Evolutionary conservation across 2,797 vertebrate species (phyloP).

Genomic region (Tangara arthus): DNA sequence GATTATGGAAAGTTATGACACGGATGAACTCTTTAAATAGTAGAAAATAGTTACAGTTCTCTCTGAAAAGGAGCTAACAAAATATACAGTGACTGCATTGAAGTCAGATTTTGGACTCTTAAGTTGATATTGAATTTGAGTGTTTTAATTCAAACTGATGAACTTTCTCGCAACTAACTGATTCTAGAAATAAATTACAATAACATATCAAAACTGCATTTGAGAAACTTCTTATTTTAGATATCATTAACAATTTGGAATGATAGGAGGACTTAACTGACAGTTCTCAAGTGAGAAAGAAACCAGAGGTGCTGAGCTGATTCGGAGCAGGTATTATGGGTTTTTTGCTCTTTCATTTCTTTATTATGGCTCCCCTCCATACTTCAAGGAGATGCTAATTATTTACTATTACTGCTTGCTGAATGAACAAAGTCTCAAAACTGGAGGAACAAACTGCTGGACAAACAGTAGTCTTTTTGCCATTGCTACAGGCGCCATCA

Average conservation of each 20-base stretch:
- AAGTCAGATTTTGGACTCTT: background rate
- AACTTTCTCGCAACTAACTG: background rate
- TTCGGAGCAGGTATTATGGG: background rate
- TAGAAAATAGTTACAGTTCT: background rate
- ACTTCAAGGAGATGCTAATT: background rate
- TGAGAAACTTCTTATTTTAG: background rate
- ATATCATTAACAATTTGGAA: background rate
- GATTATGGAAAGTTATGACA: conserved; percentile 27
- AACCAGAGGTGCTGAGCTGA: background rate
- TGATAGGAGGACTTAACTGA: background rate
- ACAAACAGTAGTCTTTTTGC: background rate
- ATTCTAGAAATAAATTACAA: background rate
- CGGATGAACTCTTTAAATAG: background rate
- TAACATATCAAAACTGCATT: background rate
- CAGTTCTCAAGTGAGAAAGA: background rate
- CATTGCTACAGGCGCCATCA: background rate
- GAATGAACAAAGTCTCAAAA: background rate
- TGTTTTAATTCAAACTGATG: background rate
- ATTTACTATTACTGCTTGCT: no score
- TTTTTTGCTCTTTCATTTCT: background rate
- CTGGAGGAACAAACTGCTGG: background rate
- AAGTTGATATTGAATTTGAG: background rate
- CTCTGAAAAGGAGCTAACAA: background rate
- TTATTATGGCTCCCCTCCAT: background rate
- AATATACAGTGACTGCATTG: background rate